These are phyloP conservation scores for Zootermopsis nevadensis DNA, from an alignment of 2,888 invertebrate species.

Conservation along the genomic window DNA sequence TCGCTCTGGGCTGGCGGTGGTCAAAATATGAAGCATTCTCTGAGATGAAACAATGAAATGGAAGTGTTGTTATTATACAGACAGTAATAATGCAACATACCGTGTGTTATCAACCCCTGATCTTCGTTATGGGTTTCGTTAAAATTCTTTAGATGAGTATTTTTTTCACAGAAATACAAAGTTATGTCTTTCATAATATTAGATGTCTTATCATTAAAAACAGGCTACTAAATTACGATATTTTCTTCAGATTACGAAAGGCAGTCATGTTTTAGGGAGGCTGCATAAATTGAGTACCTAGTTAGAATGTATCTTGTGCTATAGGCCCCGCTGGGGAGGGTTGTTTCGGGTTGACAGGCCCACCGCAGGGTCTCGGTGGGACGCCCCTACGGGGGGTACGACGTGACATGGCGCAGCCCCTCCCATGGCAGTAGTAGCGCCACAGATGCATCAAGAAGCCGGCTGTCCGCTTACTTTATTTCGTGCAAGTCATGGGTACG, in stretches of 20 bases:
- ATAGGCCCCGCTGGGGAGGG: conserved; percentile 21
- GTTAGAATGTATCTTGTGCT: conserved; percentile 20
- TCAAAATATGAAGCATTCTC: too few species aligned
- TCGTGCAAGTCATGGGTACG: conserved; percentile 16
- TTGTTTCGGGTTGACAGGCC: conserved; percentile 27
- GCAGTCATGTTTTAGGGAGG: not conserved
- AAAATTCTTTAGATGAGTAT: not conserved
- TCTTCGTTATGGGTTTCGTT: not conserved
- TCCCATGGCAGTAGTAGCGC: conserved; percentile 18
- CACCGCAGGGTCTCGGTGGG: conserved; percentile 34
- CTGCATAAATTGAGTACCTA: conserved; percentile 5
- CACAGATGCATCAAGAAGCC: not conserved
- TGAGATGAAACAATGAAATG: too few species aligned
- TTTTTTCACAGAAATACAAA: not conserved
- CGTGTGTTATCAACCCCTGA: not conserved
- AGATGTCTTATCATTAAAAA: conserved; percentile 15
- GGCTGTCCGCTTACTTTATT: conserved; percentile 16
- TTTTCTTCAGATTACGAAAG: conserved; percentile 16
- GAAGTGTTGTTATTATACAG: too few species aligned
- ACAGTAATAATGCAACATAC: not conserved
- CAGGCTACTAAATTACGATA: conserved; percentile 3
- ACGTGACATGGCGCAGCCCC: conserved; percentile 10
- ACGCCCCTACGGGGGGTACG: conserved; percentile 16
- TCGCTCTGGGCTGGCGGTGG: too few species aligned
- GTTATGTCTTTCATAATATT: not conserved